phyloP scores from a whole-genome alignment of 1,140 invertebrate genomes.

The Aphelenchoides fujianensis region DNA sequence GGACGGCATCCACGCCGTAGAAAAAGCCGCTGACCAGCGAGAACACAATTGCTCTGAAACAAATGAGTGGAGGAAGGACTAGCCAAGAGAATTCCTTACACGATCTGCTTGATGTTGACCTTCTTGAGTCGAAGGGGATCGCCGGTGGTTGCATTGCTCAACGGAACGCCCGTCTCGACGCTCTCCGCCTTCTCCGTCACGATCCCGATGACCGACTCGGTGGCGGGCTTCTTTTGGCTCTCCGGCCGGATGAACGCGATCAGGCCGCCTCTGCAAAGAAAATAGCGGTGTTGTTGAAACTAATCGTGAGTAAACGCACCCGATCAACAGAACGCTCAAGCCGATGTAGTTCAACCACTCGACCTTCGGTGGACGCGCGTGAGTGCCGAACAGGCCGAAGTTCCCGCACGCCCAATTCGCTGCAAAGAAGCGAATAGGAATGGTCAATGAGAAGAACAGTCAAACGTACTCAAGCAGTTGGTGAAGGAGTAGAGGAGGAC shows the following conservation, averaged over 20 bases:
- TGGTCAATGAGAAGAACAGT: no score
- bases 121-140: no score
- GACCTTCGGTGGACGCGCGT: background rate
- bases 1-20: conserved; percentile 1
- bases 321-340: background rate
- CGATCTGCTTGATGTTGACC: no score
- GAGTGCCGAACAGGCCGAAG: conserved; percentile 8
- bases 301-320: no score
- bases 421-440: no score
- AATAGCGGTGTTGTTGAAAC: no score
- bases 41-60: no score
- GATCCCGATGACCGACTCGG: conserved; percentile 4
- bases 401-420: no score
- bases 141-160: no score
- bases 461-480: background rate
- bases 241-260: conserved; percentile 8
- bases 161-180: background rate
- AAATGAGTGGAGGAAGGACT: no score
- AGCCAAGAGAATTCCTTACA: no score
- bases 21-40: background rate
- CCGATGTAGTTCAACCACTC: conserved; percentile 11
- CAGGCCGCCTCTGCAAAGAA: background rate
- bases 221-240: background rate
- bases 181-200: background rate
- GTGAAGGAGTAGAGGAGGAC: conserved; percentile 7